Base-by-base conservation (phyloP, 2,113 vertebrate genomes). In the Bubo blakistoni region DNA sequence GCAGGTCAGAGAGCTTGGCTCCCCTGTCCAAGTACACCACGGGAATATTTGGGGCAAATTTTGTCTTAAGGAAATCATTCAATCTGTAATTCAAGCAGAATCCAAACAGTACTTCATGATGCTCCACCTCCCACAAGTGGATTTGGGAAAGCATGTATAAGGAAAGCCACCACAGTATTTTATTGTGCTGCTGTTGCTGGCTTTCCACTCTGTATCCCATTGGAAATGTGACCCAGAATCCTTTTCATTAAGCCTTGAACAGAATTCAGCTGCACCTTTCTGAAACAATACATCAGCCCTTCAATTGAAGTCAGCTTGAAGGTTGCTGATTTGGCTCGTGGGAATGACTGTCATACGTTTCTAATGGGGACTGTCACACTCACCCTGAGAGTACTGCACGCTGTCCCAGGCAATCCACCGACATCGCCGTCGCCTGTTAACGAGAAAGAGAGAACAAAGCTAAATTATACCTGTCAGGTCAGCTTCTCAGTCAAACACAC, bases 321-420 rank as follows among this genome's bases (percentile, higher is more conserved):
- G 79, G 79, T 1, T 73, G 90, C 90, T 34, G 82, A 36, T 26
- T 7, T 47, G 85, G 40, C 49, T 51, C 14, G 34, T 57, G 57
- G 44, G 76, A 92, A 29, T 25, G 54, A 65, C 58, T 38, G 87
- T 29, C 79, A 42, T 3, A 51, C 10, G 11, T 21, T 21, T 63
- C 54, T 73, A 26, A 38, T 2, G 0, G 55, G 49, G 59, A 61
- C 46, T 70, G 73, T 59, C 55, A 96, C 87, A 98, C 99, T 98
- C 96, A 99, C 99, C 99, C 99, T 0, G 99, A 99, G 65, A 99
- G 98, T 2, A 99, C 99, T 1, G 99, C 99, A 4, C 98, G 98
- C 86, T 98, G 99, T 52, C 99, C 99, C 69, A 99, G 98, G 94
- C 99, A 99, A 97, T 99, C 99, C 98, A 99, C 99, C 0, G 99